Conservation (phyloP, 2,888 invertebrate species). For the Eurytoma californica region DNA sequence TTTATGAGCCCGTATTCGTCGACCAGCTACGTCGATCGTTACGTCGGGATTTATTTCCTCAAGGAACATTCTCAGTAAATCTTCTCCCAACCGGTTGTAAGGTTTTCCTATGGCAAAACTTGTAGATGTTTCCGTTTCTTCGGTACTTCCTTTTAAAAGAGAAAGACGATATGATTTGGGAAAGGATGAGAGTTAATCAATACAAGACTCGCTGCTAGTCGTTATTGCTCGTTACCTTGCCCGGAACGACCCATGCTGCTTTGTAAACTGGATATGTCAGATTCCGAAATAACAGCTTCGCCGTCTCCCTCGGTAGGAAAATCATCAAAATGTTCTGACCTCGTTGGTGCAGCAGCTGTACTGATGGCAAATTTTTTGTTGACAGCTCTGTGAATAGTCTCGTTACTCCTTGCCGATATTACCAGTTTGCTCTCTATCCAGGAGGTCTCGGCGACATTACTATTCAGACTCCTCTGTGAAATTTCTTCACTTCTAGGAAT, state of each 20-base stretch:
- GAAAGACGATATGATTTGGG: not conserved
- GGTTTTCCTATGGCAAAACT: slow-evolving; percentile 71
- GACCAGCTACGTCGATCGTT: slow-evolving; percentile 88
- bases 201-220: too few relatives aligned
- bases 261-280: slow-evolving; percentile 76
- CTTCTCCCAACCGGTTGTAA: slow-evolving; percentile 84
- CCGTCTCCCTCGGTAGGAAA: slow-evolving; percentile 63
- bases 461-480: slow-evolving; percentile 80
- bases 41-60: slow-evolving; percentile 94
- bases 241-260: slow-evolving; percentile 77
- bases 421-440: slow-evolving; percentile 81
- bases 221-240: slow-evolving; percentile 65
- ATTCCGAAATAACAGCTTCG: slow-evolving; percentile 74
- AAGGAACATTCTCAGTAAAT: slow-evolving; percentile 91
- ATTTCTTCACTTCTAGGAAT: slow-evolving; percentile 64
- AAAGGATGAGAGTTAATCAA: too few relatives aligned
- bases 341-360: slow-evolving; percentile 44
- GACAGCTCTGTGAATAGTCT: slow-evolving; percentile 68
- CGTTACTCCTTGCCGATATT: slow-evolving; percentile 80
- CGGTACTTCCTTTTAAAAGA: slow-evolving; percentile 69
- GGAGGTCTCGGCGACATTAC: slow-evolving; percentile 81
- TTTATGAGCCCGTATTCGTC: slow-evolving; percentile 91
- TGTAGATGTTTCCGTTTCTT: slow-evolving; percentile 76
- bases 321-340: slow-evolving; percentile 67
- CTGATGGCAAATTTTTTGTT: slow-evolving; percentile 64